These are phyloP conservation scores for Procavia capensis DNA, from an alignment of 2,113 vertebrate genomes.

Conservation along the genomic window DNA sequence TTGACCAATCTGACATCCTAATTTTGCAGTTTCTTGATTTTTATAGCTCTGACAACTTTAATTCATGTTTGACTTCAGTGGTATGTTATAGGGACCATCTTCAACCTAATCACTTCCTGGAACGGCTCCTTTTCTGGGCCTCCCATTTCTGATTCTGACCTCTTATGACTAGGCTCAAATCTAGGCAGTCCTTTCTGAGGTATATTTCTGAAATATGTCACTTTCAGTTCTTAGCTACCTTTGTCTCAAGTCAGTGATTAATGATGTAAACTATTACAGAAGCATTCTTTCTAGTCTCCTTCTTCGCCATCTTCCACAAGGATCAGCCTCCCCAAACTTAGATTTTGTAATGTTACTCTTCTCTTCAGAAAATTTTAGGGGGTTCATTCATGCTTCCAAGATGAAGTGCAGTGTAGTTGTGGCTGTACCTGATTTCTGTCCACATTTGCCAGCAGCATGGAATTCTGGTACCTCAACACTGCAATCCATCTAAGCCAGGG, in stretches of 20 bases:
- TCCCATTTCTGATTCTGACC: neutral
- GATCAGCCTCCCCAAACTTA: neutral
- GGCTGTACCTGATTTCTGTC: neutral
- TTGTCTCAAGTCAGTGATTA: neutral
- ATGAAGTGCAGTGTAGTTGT: neutral
- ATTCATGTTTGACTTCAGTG: neutral
- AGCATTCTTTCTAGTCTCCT: neutral
- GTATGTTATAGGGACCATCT: neutral
- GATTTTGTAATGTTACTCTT: neutral
- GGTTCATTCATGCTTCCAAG: neutral
- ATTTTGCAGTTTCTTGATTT: constrained; percentile 11
- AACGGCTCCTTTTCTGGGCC: neutral
- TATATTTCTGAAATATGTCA: neutral
- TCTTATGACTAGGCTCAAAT: neutral
- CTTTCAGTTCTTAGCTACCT: neutral
- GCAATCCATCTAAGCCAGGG: neutral
- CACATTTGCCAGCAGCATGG: neutral
- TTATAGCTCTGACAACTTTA: neutral
- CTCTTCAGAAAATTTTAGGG: neutral
- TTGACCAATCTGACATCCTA: neutral
- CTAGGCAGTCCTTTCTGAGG: neutral
- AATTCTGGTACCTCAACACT: neutral
- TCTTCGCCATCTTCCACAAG: neutral
- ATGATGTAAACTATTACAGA: neutral
- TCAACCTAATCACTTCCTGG: neutral